Evolutionary conservation across 2,888 invertebrate species (phyloP).

Genomic region (Sphaerophoria rueppellii): DNA sequence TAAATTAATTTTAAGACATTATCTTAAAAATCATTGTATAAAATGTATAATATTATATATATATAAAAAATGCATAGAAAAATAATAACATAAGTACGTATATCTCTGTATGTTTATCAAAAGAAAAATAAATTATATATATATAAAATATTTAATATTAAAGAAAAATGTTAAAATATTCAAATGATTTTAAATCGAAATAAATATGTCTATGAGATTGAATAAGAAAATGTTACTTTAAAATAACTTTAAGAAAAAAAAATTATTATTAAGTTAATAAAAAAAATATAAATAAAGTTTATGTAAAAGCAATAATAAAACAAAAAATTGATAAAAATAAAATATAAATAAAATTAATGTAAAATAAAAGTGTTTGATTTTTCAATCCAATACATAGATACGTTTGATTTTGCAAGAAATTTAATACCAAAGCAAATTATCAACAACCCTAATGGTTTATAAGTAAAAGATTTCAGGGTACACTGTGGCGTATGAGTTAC

Average conservation of each 20-base stretch:
- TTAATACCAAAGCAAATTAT: too few relatives aligned
- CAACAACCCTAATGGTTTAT: too few relatives aligned
- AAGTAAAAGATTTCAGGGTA: too few relatives aligned
- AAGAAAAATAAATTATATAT: constrained; percentile 20
- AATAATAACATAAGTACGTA: constrained; percentile 15
- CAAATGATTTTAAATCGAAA: constrained; percentile 24
- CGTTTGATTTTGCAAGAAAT: too few relatives aligned
- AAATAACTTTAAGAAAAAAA: neutral
- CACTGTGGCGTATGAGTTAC: too few relatives aligned
- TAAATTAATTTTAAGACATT: neutral
- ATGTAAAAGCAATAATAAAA: constrained; percentile 71
- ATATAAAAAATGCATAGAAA: constrained; percentile 16
- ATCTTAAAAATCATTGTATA: constrained; percentile 50
- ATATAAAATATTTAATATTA: constrained; percentile 39
- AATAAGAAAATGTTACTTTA: constrained; percentile 56
- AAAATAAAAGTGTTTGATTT: constrained; percentile 1
- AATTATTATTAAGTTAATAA: constrained; percentile 12
- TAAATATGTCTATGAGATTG: constrained; percentile 49
- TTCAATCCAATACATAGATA: neutral
- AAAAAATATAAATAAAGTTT: constrained; percentile 48
- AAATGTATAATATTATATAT: constrained; percentile 58
- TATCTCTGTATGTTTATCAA: constrained; percentile 46
- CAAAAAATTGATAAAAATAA: constrained; percentile 34
- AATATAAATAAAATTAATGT: constrained; percentile 67
- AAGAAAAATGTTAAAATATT: neutral